Conservation (phyloP, 1,140 invertebrate species). For the Bombus pyrosoma region DNA sequence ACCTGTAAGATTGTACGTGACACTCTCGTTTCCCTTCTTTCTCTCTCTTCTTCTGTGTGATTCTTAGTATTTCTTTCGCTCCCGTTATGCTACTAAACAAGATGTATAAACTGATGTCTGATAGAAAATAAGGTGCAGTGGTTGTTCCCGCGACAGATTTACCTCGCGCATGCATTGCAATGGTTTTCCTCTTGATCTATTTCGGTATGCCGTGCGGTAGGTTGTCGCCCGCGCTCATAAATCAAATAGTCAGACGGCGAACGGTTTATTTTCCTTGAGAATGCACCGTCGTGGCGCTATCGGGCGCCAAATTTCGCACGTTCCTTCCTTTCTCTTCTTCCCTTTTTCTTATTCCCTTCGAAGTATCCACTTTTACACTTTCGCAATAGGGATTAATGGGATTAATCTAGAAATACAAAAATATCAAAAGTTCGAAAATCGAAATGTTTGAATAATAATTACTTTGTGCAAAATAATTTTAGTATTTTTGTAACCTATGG, state of each 20-base stretch:
- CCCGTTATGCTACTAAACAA: conserved; percentile 35
- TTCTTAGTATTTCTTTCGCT: conserved; percentile 10
- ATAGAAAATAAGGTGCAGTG: conserved; percentile 47
- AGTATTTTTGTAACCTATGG: too few species aligned
- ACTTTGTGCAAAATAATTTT: too few species aligned
- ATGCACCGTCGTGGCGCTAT: conserved; percentile 49
- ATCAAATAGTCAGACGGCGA: conserved; percentile 64
- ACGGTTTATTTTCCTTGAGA: conserved; percentile 53
- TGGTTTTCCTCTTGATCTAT: conserved; percentile 62
- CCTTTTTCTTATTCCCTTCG: background rate
- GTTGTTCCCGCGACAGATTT: conserved; percentile 57
- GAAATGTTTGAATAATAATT: too few species aligned
- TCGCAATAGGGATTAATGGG: background rate
- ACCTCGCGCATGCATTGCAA: conserved; percentile 45
- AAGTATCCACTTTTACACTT: background rate
- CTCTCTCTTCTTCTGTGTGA: background rate
- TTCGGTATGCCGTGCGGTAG: conserved; percentile 71
- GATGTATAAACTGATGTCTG: conserved; percentile 29
- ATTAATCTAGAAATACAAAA: background rate
- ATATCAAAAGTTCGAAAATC: background rate
- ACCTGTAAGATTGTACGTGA: conserved; percentile 29
- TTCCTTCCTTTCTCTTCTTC: conserved; percentile 36
- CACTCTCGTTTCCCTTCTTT: conserved; percentile 10
- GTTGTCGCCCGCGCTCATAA: conserved; percentile 69
- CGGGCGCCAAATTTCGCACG: conserved; percentile 43